These are phyloP conservation scores for Halcyon malimbica DNA, from an alignment of 2,113 vertebrate genomes.

Conservation along the genomic window DNA sequence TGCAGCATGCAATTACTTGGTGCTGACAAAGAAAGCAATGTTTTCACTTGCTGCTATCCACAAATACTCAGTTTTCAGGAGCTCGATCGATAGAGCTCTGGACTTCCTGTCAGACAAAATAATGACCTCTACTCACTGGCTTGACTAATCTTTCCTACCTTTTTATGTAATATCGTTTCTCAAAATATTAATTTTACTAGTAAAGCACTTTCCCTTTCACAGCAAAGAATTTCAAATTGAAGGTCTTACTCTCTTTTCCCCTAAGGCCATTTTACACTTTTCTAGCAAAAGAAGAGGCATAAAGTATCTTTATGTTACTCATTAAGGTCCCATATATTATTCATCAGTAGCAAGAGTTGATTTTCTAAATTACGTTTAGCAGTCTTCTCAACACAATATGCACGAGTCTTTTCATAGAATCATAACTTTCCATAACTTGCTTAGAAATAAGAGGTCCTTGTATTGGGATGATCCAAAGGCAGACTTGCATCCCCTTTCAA, in stretches of 20 bases:
- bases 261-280: not conserved
- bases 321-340: slow-evolving; percentile 16
- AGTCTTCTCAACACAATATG: not conserved
- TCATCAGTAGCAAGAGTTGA: not conserved
- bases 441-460: not conserved
- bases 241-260: not conserved
- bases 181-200: slow-evolving; percentile 50
- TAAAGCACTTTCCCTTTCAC: slow-evolving; percentile 32
- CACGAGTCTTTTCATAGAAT: not conserved
- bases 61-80: slow-evolving; percentile 11
- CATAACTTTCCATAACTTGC: not conserved
- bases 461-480: not conserved
- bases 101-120: slow-evolving; percentile 18
- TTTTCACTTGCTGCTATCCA: not conserved
- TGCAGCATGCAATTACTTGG: not conserved
- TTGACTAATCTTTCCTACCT: slow-evolving; percentile 33
- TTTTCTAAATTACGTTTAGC: not conserved
- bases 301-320: slow-evolving; percentile 14
- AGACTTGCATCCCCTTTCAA: not conserved
- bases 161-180: slow-evolving; percentile 12
- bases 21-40: not conserved
- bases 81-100: not conserved
- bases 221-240: slow-evolving; percentile 25
- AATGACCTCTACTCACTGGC: not conserved
- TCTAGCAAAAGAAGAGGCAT: not conserved